These are phyloP conservation scores for Priocnemis perturbator DNA, from an alignment of 2,888 invertebrate species.

Conservation along the genomic window DNA sequence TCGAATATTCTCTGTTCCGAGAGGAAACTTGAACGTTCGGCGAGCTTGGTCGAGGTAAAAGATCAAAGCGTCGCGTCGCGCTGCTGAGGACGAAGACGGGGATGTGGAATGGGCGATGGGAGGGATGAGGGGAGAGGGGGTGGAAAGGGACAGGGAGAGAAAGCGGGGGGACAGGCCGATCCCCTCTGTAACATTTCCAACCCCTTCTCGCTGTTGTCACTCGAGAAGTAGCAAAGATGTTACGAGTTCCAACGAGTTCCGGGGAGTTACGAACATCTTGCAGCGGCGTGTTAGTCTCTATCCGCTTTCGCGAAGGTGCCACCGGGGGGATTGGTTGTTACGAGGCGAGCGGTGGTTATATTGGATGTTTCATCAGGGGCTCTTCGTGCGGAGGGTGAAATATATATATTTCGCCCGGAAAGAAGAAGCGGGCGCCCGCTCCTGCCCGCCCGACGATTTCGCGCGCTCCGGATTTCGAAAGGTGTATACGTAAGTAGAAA, in stretches of 20 bases:
- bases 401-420: not conserved
- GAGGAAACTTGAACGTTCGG: constrained; percentile 25
- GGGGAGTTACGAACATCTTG: constrained; percentile 52
- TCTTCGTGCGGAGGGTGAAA: constrained; percentile 7
- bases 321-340: constrained; percentile 53
- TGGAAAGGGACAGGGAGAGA: not conserved
- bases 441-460: not conserved
- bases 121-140: not conserved
- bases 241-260: constrained; percentile 61
- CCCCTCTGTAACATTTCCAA: constrained; percentile 9
- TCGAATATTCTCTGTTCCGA: constrained; percentile 27
- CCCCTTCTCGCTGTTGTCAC: constrained; percentile 46
- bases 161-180: constrained; percentile 4
- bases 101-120: constrained; percentile 7
- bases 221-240: constrained; percentile 56
- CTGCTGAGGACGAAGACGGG: constrained; percentile 2
- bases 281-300: constrained; percentile 44
- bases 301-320: constrained; percentile 42
- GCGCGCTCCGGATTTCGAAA: not conserved
- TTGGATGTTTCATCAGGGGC: constrained; percentile 8
- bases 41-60: constrained; percentile 33
- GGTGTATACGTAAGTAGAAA: too few relatives aligned
- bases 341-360: constrained; percentile 46
- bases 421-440: too few relatives aligned
- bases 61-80: constrained; percentile 51